These are phyloP conservation scores for Microctenopoma stevenorrisi DNA, from an alignment of 2,797 vertebrate species.

Conservation along the genomic window DNA sequence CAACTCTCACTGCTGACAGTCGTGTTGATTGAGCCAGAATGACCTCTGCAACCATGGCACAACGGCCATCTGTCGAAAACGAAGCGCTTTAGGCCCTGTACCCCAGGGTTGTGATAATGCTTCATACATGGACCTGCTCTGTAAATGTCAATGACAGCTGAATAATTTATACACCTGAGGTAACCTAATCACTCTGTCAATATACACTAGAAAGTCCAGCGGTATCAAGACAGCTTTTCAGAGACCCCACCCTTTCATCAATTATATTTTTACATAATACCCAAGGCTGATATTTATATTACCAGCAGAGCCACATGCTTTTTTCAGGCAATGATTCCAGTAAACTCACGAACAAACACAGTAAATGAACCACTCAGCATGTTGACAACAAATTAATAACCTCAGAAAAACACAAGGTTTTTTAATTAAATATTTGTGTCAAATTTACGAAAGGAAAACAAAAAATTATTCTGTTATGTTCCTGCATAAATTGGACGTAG, in stretches of 20 bases:
- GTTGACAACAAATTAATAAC: conserved; percentile 36
- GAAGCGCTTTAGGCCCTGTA: conserved; percentile 34
- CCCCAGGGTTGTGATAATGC: conserved; percentile 42
- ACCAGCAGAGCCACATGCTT: conserved; percentile 2
- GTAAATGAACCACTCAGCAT: conserved; percentile 27
- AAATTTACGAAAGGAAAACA: conserved; percentile 26
- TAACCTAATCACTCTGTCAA: conserved; percentile 74
- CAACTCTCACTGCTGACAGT: conserved; percentile 49
- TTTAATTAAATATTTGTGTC: conserved; percentile 6
- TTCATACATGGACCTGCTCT: conserved; percentile 67
- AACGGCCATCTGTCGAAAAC: conserved; percentile 35
- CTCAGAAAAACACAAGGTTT: conserved; percentile 28
- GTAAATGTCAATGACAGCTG: conserved; percentile 79
- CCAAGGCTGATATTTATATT: conserved; percentile 16
- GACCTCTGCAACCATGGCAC: conserved; percentile 40
- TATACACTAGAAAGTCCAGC: conserved; percentile 60
- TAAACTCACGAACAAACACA: conserved; percentile 28
- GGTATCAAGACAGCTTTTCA: conserved; percentile 12
- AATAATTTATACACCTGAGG: conserved; percentile 84
- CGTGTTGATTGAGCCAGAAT: conserved; percentile 44
- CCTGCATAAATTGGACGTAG: not conserved
- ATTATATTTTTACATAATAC: conserved; percentile 26
- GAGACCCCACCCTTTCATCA: not conserved
- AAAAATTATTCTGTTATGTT: conserved; percentile 13
- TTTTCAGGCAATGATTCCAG: conserved; percentile 43